Evolutionary conservation across 2,797 vertebrate genomes (phyloP), one percentile per base, ranked within the genome.

Genomic region (Enoplosus armatus): DNA sequence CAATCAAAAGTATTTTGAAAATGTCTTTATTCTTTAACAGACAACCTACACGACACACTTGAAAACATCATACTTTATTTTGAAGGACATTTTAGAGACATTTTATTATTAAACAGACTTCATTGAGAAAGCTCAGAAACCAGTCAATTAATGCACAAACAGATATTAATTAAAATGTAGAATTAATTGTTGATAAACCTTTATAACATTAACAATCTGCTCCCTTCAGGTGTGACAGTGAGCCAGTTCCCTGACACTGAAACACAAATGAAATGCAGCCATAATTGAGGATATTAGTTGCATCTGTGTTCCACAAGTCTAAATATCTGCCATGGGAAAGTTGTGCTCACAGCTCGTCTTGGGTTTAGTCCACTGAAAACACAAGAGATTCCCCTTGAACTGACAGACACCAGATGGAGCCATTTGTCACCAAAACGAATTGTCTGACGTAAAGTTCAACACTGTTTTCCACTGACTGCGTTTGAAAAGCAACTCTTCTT

Each of bases 321-420:
- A 43, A 43, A 33, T 14, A 45, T 73, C 26, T 54, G 35, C 58
- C 0, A 3, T 35, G 2, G 31, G 29, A 43, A 50, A 48, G 7
- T 6, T 20, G 10, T 58, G 24, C 33, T 74, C 33, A 37, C 43
- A 27, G 58, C 35, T 24, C 18, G 27, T 26, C 7, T n/a, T 11
- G 20, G 12, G 3, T 48, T 6, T 10, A 15, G 27, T 24, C 26
- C 22, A 50, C 14, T 51, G 12, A 15, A 26, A 33, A 54, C n/a
- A n/a, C n/a, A n/a, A n/a, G n/a, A n/a, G n/a, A n/a, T n/a, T n/a
- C n/a, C n/a, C n/a, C n/a, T n/a, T n/a, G n/a, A n/a, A 24, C 31
- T 11, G 14, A 60, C 20, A 50, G 39, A 71, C 79, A 78, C 70
- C 69, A 76, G 80, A 63, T 67, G 86, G 77, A 79, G 83, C 72